phyloP scores from a whole-genome alignment of 1,140 invertebrate species.

The Sycobia sp. region DNA sequence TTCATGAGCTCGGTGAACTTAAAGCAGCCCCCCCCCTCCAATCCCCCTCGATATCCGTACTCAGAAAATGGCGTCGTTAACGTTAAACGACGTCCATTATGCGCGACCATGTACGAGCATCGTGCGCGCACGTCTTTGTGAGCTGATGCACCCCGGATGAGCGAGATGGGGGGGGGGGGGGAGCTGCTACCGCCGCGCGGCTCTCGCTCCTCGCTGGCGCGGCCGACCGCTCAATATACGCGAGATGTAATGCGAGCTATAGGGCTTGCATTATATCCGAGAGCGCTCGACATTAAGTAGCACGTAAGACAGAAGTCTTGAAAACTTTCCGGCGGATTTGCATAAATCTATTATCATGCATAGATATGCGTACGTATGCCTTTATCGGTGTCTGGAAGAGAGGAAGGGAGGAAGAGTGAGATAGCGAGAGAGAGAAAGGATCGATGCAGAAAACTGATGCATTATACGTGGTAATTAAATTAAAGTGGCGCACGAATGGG shows the following conservation, averaged over 20 bases:
- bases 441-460: no score
- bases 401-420: no score
- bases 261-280: slow-evolving; percentile 31
- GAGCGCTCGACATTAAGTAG: slow-evolving; percentile 28
- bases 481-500: no score
- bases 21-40: slow-evolving; percentile 49
- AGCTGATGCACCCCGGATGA: no score
- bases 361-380: no score
- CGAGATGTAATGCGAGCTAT: slow-evolving; percentile 16
- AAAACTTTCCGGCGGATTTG: slow-evolving; percentile 22
- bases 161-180: no score
- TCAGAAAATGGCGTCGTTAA: slow-evolving; percentile 62
- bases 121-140: not conserved
- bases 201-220: not conserved
- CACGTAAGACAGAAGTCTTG: slow-evolving; percentile 28
- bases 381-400: no score
- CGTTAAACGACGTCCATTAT: slow-evolving; percentile 60
- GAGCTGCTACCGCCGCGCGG: no score
- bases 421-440: no score
- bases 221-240: not conserved
- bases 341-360: slow-evolving; percentile 26
- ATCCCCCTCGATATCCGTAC: slow-evolving; percentile 59
- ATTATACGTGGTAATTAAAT: no score
- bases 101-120: slow-evolving; percentile 38
- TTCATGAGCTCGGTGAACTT: slow-evolving; percentile 54